Evolutionary conservation across 2,797 vertebrate species (phyloP).

Genomic region (Eptatretus atami): DNA sequence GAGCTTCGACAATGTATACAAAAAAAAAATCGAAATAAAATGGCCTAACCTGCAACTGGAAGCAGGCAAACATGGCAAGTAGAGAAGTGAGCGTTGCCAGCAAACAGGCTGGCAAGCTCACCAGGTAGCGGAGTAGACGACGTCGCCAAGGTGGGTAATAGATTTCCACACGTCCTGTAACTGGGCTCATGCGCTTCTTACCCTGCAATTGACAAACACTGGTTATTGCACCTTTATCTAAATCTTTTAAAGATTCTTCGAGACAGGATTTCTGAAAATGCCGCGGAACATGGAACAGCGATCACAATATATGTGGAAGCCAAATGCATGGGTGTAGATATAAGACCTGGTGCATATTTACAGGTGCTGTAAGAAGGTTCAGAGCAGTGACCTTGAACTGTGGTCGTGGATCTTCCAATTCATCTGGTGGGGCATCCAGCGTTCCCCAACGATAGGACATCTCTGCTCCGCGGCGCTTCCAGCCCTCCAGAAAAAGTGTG

Average conservation of each 20-base stretch:
- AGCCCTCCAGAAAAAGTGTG: conserved; percentile 70
- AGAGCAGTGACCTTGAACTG: not conserved
- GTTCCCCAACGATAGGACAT: conserved; percentile 52
- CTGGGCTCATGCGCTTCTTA: conserved; percentile 47
- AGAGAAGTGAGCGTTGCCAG: conserved; percentile 57
- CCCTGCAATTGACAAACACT: conserved; percentile 19
- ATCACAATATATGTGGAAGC: not conserved
- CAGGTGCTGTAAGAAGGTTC: too few relatives aligned
- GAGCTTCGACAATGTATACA: too few relatives aligned
- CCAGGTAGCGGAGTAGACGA: conserved; percentile 50
- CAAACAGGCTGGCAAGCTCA: conserved; percentile 64
- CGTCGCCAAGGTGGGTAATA: conserved; percentile 80
- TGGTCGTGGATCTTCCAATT: not conserved
- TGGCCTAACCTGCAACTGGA: conserved; percentile 56
- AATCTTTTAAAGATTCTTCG: not conserved
- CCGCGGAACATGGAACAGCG: not conserved
- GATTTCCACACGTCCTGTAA: conserved; percentile 61
- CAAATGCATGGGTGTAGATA: too few relatives aligned
- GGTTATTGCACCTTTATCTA: not conserved
- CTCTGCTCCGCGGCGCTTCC: conserved; percentile 67
- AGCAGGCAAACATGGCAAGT: conserved; percentile 77
- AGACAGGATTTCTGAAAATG: not conserved
- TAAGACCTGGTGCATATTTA: too few relatives aligned
- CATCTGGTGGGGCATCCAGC: not conserved
- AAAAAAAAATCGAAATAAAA: too few relatives aligned